phyloP scores from a whole-genome alignment of 2,797 vertebrate genomes.

The Ciconia nigra region DNA sequence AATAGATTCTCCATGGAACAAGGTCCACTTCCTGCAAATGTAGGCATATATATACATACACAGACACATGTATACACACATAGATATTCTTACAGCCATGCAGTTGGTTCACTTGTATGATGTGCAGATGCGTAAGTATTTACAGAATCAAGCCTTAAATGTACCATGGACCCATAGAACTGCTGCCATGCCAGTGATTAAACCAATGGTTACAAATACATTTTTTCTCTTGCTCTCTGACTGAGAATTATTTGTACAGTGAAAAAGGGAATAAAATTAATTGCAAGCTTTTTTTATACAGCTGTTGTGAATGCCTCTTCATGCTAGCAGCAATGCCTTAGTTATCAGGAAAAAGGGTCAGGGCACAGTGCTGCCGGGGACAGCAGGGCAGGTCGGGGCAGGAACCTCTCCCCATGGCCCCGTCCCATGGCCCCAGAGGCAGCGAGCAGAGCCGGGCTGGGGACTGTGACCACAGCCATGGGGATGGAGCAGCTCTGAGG shows the following conservation, averaged over 20 bases:
- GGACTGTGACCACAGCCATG: no score
- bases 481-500: accelerated
- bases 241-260: background rate
- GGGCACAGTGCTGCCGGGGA: accelerated
- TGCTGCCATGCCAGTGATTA: background rate
- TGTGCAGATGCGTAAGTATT: background rate
- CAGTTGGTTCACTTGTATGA: background rate
- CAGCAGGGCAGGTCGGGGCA: background rate
- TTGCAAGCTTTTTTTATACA: background rate
- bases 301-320: background rate
- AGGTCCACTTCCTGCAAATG: background rate
- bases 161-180: background rate
- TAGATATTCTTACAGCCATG: background rate
- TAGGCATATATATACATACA: background rate
- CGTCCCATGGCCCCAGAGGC: background rate
- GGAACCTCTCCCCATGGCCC: background rate
- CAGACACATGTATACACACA: no score
- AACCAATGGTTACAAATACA: background rate
- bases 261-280: background rate
- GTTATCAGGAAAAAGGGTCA: background rate
- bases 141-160: background rate
- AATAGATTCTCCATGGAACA: background rate
- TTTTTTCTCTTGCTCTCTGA: background rate
- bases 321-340: background rate
- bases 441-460: accelerated